These are phyloP conservation scores for Acromyrmex echinatior DNA, from an alignment of 1,140 invertebrate genomes.

Conservation along the genomic window DNA sequence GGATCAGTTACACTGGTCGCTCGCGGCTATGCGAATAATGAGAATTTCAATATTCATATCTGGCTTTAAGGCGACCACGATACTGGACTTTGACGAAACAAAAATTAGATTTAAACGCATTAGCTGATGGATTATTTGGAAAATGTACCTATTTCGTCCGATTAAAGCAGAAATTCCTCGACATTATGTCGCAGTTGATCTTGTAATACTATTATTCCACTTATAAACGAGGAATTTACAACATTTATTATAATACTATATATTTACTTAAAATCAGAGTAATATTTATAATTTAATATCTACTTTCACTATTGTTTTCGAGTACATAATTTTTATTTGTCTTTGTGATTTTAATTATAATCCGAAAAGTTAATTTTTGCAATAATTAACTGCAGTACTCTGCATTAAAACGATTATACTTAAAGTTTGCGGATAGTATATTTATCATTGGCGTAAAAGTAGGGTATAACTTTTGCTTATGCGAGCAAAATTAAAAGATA, in stretches of 20 bases:
- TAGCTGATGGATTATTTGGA: neutral
- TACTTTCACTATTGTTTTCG: neutral
- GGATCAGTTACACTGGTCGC: slow-evolving; percentile 61
- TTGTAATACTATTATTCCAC: neutral
- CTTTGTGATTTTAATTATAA: slow-evolving; percentile 25
- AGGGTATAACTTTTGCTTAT: slow-evolving; percentile 17
- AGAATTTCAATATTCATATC: slow-evolving; percentile 86
- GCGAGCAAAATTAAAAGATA: slow-evolving; percentile 28
- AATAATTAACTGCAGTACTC: neutral
- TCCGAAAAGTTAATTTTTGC: neutral
- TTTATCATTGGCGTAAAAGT: neutral
- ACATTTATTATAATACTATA: neutral
- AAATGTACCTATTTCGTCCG: neutral
- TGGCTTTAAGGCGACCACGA: slow-evolving; percentile 52
- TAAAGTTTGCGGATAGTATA: neutral
- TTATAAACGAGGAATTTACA: neutral
- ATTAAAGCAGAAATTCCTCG: slow-evolving; percentile 1
- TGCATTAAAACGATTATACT: neutral
- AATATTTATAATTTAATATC: neutral
- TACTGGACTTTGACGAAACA: neutral
- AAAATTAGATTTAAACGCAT: neutral
- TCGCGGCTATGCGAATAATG: slow-evolving; percentile 81
- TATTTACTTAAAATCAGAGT: neutral
- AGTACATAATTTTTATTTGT: neutral
- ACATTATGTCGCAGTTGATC: neutral